These are phyloP conservation scores for Genyomyrus donnyi DNA, from an alignment of 2,113 vertebrate genomes.

Conservation along the genomic window DNA sequence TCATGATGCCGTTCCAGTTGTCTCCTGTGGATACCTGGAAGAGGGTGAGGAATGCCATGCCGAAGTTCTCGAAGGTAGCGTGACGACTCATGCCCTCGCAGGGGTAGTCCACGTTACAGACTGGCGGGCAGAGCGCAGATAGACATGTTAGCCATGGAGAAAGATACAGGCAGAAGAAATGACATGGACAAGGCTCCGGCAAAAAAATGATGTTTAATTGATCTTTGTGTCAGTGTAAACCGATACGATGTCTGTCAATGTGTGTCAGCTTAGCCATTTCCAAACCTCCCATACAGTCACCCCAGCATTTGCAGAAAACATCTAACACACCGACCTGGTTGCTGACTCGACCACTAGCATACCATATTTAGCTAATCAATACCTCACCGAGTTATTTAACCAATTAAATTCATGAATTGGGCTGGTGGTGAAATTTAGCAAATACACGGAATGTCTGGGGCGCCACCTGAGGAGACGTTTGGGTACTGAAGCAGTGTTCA, in stretches of 20 bases:
- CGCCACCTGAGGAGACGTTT: background rate
- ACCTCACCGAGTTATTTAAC: background rate
- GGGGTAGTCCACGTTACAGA: conserved; percentile 89
- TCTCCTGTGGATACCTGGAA: conserved; percentile 97
- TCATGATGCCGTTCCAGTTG: conserved; percentile 99
- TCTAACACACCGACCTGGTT: background rate
- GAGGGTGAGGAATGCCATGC: conserved; percentile 97
- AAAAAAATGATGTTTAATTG: background rate
- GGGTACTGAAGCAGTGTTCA: background rate
- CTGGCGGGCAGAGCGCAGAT: conserved; percentile 46
- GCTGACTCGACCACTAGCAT: background rate
- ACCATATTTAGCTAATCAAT: background rate
- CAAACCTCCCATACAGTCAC: background rate
- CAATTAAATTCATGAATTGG: background rate
- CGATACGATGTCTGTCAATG: background rate
- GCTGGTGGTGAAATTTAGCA: background rate
- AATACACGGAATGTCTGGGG: background rate
- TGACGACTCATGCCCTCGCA: conserved; percentile 98
- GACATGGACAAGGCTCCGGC: background rate
- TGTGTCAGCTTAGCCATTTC: background rate
- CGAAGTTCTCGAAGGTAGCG: conserved; percentile 96
- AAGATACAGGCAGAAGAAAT: background rate
- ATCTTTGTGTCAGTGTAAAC: background rate
- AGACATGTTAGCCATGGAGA: background rate
- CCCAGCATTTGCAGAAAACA: background rate